Evolutionary conservation across 2,888 invertebrate species (phyloP).

Genomic region (Drosophila kuntzei): DNA sequence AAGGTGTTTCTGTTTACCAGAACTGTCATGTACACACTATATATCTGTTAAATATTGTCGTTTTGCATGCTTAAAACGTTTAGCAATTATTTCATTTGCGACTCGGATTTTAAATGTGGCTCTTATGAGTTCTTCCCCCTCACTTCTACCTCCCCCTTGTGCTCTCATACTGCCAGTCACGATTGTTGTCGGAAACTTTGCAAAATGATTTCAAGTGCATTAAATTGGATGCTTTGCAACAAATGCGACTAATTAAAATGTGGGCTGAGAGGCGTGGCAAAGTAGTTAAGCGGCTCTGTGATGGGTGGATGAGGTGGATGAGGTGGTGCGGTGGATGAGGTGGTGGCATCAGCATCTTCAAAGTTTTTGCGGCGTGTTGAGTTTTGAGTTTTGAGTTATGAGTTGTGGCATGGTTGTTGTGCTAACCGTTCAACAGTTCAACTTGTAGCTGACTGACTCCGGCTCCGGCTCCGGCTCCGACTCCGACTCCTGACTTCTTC

Average conservation of each 20-base stretch:
- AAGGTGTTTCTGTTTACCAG: conserved; percentile 9
- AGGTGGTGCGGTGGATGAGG: not conserved
- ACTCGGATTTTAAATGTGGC: conserved; percentile 36
- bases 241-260: conserved; percentile 79
- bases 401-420: conserved; percentile 35
- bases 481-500: conserved; percentile 23
- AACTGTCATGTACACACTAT: conserved; percentile 23
- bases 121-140: not conserved
- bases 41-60: conserved; percentile 41
- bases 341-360: conserved; percentile 38
- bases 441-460: conserved; percentile 15
- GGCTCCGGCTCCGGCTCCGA: too few relatives aligned
- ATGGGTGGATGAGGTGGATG: not conserved
- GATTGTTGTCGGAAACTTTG: conserved; percentile 58
- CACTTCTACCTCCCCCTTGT: not conserved
- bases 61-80: conserved; percentile 75
- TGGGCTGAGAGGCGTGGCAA: conserved; percentile 54
- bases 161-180: conserved; percentile 15
- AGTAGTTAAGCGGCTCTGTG: conserved; percentile 21
- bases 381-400: conserved; percentile 63
- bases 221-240: conserved; percentile 78
- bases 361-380: conserved; percentile 64
- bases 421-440: conserved; percentile 43
- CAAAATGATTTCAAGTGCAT: conserved; percentile 78
- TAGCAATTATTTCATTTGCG: conserved; percentile 76